Conservation (phyloP, 2,113 vertebrate species). For the Abramis brama region DNA sequence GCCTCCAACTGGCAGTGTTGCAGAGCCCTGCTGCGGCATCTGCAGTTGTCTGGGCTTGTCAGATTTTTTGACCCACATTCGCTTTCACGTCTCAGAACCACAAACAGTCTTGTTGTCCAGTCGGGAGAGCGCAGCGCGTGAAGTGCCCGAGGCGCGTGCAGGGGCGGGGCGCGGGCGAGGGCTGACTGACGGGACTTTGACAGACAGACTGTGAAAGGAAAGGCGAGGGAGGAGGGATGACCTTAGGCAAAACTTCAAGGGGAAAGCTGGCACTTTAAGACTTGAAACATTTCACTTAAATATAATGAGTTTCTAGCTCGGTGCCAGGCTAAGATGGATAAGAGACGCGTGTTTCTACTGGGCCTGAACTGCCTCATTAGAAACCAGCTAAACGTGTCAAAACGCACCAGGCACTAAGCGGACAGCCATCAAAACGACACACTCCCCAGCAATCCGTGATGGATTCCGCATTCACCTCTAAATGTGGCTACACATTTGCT, state of each 20-base stretch:
- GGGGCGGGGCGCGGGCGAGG: slow-evolving; percentile 31
- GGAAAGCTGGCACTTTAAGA: slow-evolving; percentile 78
- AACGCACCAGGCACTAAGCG: slow-evolving; percentile 56
- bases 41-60: slow-evolving; percentile 53
- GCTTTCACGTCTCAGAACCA: slow-evolving; percentile 48
- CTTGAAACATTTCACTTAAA: slow-evolving; percentile 83
- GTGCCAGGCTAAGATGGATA: slow-evolving; percentile 54
- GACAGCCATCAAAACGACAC: slow-evolving; percentile 54
- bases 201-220: slow-evolving; percentile 61
- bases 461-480: slow-evolving; percentile 17
- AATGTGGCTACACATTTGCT: slow-evolving; percentile 53
- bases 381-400: slow-evolving; percentile 64
- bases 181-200: slow-evolving; percentile 62
- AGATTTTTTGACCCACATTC: slow-evolving; percentile 59
- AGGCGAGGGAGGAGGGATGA: slow-evolving; percentile 57
- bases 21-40: slow-evolving; percentile 37
- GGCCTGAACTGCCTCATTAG: slow-evolving; percentile 54
- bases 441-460: slow-evolving; percentile 36
- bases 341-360: slow-evolving; percentile 47
- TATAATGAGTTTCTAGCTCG: slow-evolving; percentile 80
- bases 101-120: slow-evolving; percentile 57
- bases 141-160: slow-evolving; percentile 53
- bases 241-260: slow-evolving; percentile 76
- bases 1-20: slow-evolving; percentile 41
- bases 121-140: slow-evolving; percentile 31